phyloP scores from a whole-genome alignment of 1,140 invertebrate species.

The Drosophila tani region DNA sequence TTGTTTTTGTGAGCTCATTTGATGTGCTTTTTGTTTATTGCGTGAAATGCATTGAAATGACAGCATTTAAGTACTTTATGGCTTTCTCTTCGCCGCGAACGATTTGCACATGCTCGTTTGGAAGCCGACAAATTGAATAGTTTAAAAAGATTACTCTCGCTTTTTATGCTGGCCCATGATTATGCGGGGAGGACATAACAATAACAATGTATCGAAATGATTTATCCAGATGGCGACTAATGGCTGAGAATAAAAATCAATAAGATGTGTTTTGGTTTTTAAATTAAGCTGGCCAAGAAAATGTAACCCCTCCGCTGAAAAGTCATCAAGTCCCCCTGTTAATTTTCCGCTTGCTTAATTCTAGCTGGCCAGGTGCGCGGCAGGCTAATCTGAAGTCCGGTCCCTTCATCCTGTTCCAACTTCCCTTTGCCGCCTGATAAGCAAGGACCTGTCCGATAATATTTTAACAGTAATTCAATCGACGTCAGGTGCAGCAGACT shows the following conservation, averaged over 20 bases:
- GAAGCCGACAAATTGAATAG: slow-evolving; percentile 34
- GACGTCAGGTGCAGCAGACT: slow-evolving; percentile 34
- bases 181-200: slow-evolving; percentile 10
- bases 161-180: slow-evolving; percentile 22
- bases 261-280: not conserved
- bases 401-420: not conserved
- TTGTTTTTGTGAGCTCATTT: slow-evolving; percentile 20
- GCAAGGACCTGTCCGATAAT: slow-evolving; percentile 61
- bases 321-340: slow-evolving; percentile 1
- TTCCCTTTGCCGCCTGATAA: slow-evolving; percentile 11
- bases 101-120: slow-evolving; percentile 37
- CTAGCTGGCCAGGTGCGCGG: slow-evolving; percentile 25
- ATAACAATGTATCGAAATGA: slow-evolving; percentile 2
- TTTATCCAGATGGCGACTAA: not conserved
- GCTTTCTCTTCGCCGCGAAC: slow-evolving; percentile 27
- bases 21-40: slow-evolving; percentile 48
- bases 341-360: slow-evolving; percentile 33
- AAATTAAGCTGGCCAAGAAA: not conserved
- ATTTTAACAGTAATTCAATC: slow-evolving; percentile 78
- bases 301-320: slow-evolving; percentile 5
- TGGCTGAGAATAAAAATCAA: not conserved
- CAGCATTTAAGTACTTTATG: slow-evolving; percentile 48
- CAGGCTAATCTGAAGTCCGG: slow-evolving; percentile 2
- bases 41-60: slow-evolving; percentile 44
- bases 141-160: slow-evolving; percentile 59